A percentile compares a stretch with the other conserved stretches of the same genome.
phyloP scores from a whole-genome alignment of 2,797 vertebrate genomes.

The Podarcis siculus region DNA sequence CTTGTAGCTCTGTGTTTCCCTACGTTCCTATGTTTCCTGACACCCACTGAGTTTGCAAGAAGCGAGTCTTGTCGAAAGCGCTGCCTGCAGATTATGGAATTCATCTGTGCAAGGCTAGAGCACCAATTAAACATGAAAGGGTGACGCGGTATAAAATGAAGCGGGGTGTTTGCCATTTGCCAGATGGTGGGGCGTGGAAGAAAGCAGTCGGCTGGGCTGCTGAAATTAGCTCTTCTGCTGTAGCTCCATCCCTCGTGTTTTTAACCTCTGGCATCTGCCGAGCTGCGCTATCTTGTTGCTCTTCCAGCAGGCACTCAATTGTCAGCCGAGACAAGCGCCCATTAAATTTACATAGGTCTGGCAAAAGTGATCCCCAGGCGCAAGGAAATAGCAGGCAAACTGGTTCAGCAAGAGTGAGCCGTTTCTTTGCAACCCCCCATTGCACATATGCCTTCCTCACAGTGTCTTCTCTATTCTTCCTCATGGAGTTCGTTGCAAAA shows the following conservation, averaged over 20 bases:
- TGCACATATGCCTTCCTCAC: slow-evolving; percentile 1
- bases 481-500: not conserved
- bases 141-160: not conserved
- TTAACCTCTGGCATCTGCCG: slow-evolving; percentile 36
- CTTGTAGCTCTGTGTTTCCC: no score
- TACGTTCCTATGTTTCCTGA: no score
- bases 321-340: slow-evolving; percentile 57
- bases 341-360: slow-evolving; percentile 69
- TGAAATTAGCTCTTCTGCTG: slow-evolving; percentile 4
- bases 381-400: slow-evolving; percentile 26
- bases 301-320: slow-evolving; percentile 50
- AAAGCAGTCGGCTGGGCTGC: not conserved
- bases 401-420: not conserved
- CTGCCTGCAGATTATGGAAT: no score
- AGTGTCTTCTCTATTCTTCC: not conserved
- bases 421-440: not conserved
- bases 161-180: not conserved
- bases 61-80: no score
- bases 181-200: not conserved
- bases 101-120: not conserved
- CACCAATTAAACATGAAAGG: not conserved
- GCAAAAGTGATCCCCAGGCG: slow-evolving; percentile 50
- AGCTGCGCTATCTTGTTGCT: slow-evolving; percentile 44
- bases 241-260: not conserved
- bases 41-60: no score